Conservation (phyloP, 1,140 invertebrate genomes). For the Drosophila tani region DNA sequence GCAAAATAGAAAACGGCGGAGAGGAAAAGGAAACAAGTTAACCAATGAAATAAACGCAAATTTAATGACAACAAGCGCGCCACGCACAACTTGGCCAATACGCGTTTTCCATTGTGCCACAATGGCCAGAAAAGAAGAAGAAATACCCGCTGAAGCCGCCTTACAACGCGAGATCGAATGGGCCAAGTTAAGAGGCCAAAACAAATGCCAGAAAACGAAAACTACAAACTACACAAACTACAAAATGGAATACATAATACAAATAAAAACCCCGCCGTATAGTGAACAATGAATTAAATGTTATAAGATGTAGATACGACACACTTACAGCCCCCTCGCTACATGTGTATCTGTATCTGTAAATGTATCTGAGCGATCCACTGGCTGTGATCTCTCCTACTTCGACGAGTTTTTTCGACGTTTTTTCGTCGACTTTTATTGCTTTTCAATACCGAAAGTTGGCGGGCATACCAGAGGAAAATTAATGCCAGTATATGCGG, state of each 20-base stretch:
- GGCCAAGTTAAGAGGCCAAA: conserved; percentile 12
- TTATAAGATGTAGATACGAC: conserved; percentile 57
- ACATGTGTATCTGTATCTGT: conserved; percentile 40
- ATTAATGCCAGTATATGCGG: conserved; percentile 55
- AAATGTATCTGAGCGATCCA: conserved; percentile 34
- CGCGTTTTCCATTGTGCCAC: conserved; percentile 69
- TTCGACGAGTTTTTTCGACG: conserved; percentile 28
- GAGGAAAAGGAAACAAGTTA: conserved; percentile 70
- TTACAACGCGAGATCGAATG: conserved; percentile 51
- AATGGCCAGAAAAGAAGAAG: conserved; percentile 25
- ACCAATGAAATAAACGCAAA: conserved; percentile 83
- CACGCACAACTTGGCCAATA: conserved; percentile 76
- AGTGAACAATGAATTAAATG: conserved; percentile 64
- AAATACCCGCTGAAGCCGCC: conserved; percentile 21
- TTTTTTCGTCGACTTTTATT: conserved; percentile 31
- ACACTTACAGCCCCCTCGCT: conserved; percentile 16
- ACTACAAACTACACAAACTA: conserved; percentile 67
- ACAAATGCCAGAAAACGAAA: conserved; percentile 58
- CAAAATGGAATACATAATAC: conserved; percentile 73
- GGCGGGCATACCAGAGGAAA: conserved; percentile 51
- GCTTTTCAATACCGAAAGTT: conserved; percentile 59
- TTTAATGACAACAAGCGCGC: conserved; percentile 80
- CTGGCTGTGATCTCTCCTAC: conserved; percentile 51
- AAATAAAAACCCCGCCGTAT: conserved; percentile 52
- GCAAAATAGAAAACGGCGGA: conserved; percentile 52